phyloP scores from a whole-genome alignment of 1,140 invertebrate genomes.

The Polypedilum vanderplanki region DNA sequence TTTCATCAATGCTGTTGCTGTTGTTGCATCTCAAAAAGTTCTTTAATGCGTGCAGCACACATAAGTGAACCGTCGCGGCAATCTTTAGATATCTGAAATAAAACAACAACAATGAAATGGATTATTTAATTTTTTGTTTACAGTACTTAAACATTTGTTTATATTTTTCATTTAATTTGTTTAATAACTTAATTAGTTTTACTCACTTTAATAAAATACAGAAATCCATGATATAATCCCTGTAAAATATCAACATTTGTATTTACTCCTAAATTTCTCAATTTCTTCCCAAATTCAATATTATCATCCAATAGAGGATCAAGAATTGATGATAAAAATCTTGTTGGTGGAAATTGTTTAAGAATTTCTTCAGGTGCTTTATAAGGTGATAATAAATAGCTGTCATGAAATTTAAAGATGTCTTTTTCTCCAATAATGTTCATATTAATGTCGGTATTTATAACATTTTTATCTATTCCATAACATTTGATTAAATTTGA shows the following conservation, averaged over 20 bases:
- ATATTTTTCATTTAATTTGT: too few species aligned
- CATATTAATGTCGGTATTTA: not conserved
- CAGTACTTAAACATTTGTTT: too few species aligned
- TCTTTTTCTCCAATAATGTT: not conserved
- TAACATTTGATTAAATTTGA: not conserved
- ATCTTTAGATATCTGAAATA: not conserved
- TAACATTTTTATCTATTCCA: not conserved
- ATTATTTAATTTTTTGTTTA: too few species aligned
- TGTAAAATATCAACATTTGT: conserved; percentile 79
- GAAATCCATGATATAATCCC: conserved; percentile 93
- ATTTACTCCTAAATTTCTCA: conserved; percentile 65
- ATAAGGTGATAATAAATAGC: conserved; percentile 82
- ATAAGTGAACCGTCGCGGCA: not conserved
- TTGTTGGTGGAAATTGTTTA: conserved; percentile 68
- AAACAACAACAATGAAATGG: too few species aligned
- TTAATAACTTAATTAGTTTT: not conserved
- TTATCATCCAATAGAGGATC: conserved; percentile 97
- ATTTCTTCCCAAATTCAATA: conserved; percentile 84
- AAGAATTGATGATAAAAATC: conserved; percentile 68
- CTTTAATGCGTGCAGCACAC: not conserved
- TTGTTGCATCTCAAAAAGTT: not conserved
- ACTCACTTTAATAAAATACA: conserved; percentile 76
- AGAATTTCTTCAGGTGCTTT: conserved; percentile 70
- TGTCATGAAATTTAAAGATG: conserved; percentile 44
- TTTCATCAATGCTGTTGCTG: not conserved